Evolutionary conservation across 2,797 vertebrate species (phyloP), one percentile per base, ranked within the genome.

Genomic region (Pyrrhura leucotis): DNA sequence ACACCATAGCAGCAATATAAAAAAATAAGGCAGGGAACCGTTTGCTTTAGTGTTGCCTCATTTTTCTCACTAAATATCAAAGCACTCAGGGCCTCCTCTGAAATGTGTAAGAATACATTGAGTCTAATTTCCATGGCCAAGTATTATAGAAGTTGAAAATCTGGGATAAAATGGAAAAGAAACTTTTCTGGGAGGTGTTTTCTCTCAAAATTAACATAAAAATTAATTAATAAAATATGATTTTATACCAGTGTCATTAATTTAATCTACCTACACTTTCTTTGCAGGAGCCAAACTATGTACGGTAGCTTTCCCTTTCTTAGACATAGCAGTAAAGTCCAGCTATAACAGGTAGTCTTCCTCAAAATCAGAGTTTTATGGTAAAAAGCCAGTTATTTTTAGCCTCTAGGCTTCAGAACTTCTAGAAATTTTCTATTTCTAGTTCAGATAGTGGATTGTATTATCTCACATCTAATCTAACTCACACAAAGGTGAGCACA

Each of bases 1-100:
- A 74, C 95, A 88, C 33, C 45, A 63, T 51, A 79, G 78, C 95
- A 91, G 88, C n/a, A 84, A 78, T 69, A 75, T n/a, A 18, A 88
- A 90, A 87, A 62, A 65, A 15, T 7, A 63, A 93, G 22, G 25
- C n/a, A 73, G 42, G 18, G 53, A 45, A 75, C 45, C 14, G 47
- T 88, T 91, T 85, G 21, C 40, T 94, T 33, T 63, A 19, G 15
- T 54, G 59, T 50, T 1, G 2, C 47, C 50, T 85, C 35, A 11
- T 87, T 79, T 92, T 90, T 89, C 71, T 87, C 39, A n/a, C 39
- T 87, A 28, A 76, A 87, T 63, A 59, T 92, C 39, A 47, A 81
- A 89, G 44, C 28, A 56, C 35, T 14, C 42, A 44, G 25, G 19
- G 23, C 10, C 22, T 37, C 16, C 48, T 73, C 44, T 73, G 87